Evolutionary conservation across 1,140 invertebrate genomes (phyloP), one percentile per base, ranked within the genome.

Genomic region (Archivesica marissinica): DNA sequence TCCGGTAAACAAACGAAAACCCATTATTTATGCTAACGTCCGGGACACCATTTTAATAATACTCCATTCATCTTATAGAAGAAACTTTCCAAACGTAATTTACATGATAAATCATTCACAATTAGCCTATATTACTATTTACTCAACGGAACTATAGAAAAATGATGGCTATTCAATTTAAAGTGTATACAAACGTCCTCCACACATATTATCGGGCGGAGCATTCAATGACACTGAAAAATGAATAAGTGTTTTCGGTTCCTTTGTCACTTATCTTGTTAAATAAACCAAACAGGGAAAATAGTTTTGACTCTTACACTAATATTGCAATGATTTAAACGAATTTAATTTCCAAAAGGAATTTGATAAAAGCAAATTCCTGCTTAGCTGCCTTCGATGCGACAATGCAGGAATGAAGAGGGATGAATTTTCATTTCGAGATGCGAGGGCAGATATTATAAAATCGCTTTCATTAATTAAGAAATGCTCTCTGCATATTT

Each of bases 341-440:
- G 15, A 76, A 47, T 56, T 76, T 76, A 33, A 59, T 76, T 56
- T 76, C 35, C 52, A 39, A 50, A 44, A 76, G 74, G 50, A 56
- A 76, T 76, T 75, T 75, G 47, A 56, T 76, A 54, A 76, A 52
- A 56, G 74, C 47, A 76, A 76, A 76, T 76, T 56, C 74, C 47
- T 76, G 50, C 38, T 59, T 11, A 33, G 33, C 33, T 52, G 47
- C 9, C 33, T 56, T 33, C n/a, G 30, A n/a, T 20, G n/a, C 59
- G 52, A 76, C 50, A 33, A 76, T 38, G 11, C 39, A 38, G 17
- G 35, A 39, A 56, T 59, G 38, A 76, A 28, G 74, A 56, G 23
- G 61, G 35, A 56, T 6, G 1, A 2, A 33, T 59, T 28, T 56
- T 41, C 1, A 59, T 75, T 56, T 39, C 44, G 17, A 38, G 59